Percentiles rank a stretch among this genome's conserved stretches.
Evolutionary conservation across 2,797 vertebrate species (phyloP).

Genomic region (Eutrigla gurnardus): DNA sequence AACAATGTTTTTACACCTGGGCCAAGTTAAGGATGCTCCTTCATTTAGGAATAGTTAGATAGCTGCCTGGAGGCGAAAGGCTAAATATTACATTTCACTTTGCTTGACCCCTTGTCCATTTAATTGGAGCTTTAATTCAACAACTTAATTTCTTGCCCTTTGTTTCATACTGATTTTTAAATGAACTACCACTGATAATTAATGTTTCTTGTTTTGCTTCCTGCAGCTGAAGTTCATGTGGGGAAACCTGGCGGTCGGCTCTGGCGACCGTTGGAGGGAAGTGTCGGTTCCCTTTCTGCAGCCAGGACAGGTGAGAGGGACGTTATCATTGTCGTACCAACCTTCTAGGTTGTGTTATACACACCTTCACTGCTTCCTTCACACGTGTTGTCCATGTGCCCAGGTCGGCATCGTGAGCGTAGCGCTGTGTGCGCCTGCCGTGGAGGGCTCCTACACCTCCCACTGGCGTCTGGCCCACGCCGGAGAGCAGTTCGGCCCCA

Average conservation of each 20-base stretch:
- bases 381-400: background rate
- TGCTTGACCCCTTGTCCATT: too few relatives aligned
- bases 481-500: constrained; percentile 95
- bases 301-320: constrained; percentile 84
- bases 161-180: background rate
- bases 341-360: too few relatives aligned
- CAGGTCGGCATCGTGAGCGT: constrained; percentile 93
- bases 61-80: too few relatives aligned
- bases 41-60: too few relatives aligned
- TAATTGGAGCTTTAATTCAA: background rate
- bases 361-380: background rate
- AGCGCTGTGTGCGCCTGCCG: constrained; percentile 89
- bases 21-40: too few relatives aligned
- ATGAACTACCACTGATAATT: background rate
- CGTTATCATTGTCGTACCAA: background rate
- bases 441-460: constrained; percentile 96
- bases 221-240: constrained; percentile 96
- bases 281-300: constrained; percentile 92
- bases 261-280: constrained; percentile 88
- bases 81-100: background rate
- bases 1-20: too few relatives aligned
- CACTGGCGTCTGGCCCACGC: constrained; percentile 96
- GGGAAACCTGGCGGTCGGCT: constrained; percentile 94
- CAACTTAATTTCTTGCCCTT: too few relatives aligned
- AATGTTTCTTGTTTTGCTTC: constrained; percentile 6